Conservation (phyloP, 2,888 invertebrate species). For the Diploptera punctata region DNA sequence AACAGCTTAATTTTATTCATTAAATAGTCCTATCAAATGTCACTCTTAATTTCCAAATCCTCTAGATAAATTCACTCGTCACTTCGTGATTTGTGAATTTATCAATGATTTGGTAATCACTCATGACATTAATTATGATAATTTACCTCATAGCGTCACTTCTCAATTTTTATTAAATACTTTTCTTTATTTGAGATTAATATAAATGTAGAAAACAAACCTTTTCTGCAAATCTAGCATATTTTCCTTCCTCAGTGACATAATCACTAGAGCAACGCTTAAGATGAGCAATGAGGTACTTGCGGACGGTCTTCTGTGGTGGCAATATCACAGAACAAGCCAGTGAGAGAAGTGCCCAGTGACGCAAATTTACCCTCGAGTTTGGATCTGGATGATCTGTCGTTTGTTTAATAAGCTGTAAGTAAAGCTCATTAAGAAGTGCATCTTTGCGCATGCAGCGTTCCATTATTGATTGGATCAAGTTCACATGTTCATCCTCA, state of each 20-base stretch:
- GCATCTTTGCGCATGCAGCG: conserved; percentile 90
- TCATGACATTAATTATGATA: too few relatives aligned
- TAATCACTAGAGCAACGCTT: conserved; percentile 88
- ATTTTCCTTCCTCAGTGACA: conserved; percentile 92
- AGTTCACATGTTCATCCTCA: conserved; percentile 86
- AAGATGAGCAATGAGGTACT: conserved; percentile 88
- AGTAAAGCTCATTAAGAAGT: conserved; percentile 86
- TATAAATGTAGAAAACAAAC: too few relatives aligned
- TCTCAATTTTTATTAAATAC: too few relatives aligned
- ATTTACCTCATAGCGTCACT: too few relatives aligned
- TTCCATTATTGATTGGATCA: conserved; percentile 89
- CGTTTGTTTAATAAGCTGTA: conserved; percentile 93
- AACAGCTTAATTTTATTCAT: too few relatives aligned
- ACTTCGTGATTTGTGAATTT: too few relatives aligned
- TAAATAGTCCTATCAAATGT: too few relatives aligned
- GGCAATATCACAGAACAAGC: conserved; percentile 86
- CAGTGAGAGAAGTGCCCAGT: conserved; percentile 89
- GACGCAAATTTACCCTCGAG: conserved; percentile 83
- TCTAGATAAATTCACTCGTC: too few relatives aligned
- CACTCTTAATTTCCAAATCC: too few relatives aligned
- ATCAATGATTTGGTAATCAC: too few relatives aligned
- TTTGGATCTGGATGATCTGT: conserved; percentile 91
- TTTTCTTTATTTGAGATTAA: too few relatives aligned
- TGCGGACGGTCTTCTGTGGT: conserved; percentile 82
- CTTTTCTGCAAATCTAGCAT: conserved; percentile 91